Evolutionary conservation across 30 jellyfish, hydroid and myxozoan species (phyloP), one percentile per base, ranked within the genome.

Genomic region (Hydra vulgaris): DNA sequence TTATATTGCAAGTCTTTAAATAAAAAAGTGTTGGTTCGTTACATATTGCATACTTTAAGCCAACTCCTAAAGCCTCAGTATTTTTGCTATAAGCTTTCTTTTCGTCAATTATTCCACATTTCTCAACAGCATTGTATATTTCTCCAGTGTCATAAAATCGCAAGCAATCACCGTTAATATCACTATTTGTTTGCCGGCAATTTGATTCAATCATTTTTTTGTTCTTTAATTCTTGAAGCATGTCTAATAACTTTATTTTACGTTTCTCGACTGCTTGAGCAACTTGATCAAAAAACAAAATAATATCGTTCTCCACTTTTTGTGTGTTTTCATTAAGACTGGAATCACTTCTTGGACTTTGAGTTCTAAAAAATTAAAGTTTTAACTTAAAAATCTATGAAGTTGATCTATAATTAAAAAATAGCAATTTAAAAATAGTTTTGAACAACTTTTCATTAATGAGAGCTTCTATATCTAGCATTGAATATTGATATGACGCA

Each of bases 1-100:
- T 17, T 21, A 23, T 78, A 23, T 78, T 61, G 23, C n/a, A 23
- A 15, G 85, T 78, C 53, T 52, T 55, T 18, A 78, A 61, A 21
- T 27, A 74, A 78, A 78, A 78, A 12, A 27, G 85, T 21, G 85
- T 78, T 18, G 85, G 77, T 53, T 78, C 85, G 85, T 78, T 40
- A 22, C 79, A 74, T 53, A 78, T 78, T 18, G 70, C 85, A 55
- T 52, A 78, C 26, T 61, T 54, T 20, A 78, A 25, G 15, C 85
- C 85, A 55, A 78, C 23, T 8, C 85, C 85, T 55, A 4, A 0
- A 18, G 78, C 85, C 24, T 61, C 21, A 0, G 80, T 40, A 23
- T 78, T 78, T 66, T 54, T 40, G 66, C 81, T 80, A 1, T 74
- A 40, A 22, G 85, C 85, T 53, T 75, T 53, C 21, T 80, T 75